Evolutionary conservation across 2,797 vertebrate genomes (phyloP).

Genomic region (Sebastes oblongus): DNA sequence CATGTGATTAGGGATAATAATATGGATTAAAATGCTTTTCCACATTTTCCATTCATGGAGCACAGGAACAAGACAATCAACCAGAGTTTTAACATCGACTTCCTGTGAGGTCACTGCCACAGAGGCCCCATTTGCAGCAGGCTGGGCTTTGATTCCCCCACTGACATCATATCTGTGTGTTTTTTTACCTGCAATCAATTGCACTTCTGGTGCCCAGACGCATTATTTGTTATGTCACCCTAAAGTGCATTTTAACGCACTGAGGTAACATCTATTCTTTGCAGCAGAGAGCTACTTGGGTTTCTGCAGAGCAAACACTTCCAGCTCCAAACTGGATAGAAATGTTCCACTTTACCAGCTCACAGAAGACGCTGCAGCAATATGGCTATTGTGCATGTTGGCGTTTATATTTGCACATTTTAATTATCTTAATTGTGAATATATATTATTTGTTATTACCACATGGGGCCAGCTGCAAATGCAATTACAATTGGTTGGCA

Average conservation of each 20-base stretch:
- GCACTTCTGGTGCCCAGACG: not conserved
- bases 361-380: not conserved
- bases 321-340: not conserved
- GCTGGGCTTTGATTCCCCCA: not conserved
- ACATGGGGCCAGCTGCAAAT: not conserved
- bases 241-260: not conserved
- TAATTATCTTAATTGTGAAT: not conserved
- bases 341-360: not conserved
- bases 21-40: not conserved
- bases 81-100: not conserved
- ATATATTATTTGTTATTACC: not conserved
- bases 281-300: not conserved
- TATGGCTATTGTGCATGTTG: not conserved
- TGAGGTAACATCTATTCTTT: not conserved
- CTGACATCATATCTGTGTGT: not conserved
- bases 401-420: not conserved
- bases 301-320: conserved; percentile 20
- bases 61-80: conserved; percentile 11
- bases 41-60: not conserved
- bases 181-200: not conserved
- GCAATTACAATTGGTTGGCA: not conserved
- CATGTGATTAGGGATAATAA: not conserved
- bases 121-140: not conserved
- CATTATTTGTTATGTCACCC: conserved; percentile 18
- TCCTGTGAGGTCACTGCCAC: conserved; percentile 7